Evolutionary conservation across 2,888 invertebrate species (phyloP).

Genomic region (Silvanus unidentatus): DNA sequence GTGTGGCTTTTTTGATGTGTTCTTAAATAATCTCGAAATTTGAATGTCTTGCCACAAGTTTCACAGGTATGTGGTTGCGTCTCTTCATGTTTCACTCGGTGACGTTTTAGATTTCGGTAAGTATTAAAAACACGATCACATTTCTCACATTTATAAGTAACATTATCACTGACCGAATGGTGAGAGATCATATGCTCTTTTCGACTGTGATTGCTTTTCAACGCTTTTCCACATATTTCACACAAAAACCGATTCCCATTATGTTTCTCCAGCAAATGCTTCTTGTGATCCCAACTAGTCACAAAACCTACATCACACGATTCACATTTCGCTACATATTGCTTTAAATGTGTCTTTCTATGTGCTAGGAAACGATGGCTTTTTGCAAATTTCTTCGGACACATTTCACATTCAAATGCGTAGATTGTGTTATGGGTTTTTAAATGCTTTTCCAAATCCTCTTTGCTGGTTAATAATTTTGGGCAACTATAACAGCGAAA

Average conservation of each 20-base stretch:
- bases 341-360: constrained; percentile 7
- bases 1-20: no score
- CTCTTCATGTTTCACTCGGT: not conserved
- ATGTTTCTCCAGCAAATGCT: not conserved
- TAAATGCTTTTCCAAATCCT: constrained; percentile 12
- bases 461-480: constrained; percentile 11
- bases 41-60: not conserved
- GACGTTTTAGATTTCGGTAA: not conserved
- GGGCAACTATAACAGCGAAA: constrained; percentile 4
- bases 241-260: constrained; percentile 14
- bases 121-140: no score
- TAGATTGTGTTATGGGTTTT: not conserved
- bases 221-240: constrained; percentile 7
- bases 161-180: not conserved
- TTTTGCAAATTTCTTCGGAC: constrained; percentile 9
- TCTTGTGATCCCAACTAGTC: no score
- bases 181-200: not conserved
- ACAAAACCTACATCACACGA: no score
- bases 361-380: constrained; percentile 8
- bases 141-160: no score
- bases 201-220: not conserved
- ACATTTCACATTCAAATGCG: constrained; percentile 9
- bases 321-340: no score
- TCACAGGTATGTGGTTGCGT: not conserved
- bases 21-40: not conserved